Base-by-base conservation (phyloP, 1,140 invertebrate genomes). In the Ceratina japonica region DNA sequence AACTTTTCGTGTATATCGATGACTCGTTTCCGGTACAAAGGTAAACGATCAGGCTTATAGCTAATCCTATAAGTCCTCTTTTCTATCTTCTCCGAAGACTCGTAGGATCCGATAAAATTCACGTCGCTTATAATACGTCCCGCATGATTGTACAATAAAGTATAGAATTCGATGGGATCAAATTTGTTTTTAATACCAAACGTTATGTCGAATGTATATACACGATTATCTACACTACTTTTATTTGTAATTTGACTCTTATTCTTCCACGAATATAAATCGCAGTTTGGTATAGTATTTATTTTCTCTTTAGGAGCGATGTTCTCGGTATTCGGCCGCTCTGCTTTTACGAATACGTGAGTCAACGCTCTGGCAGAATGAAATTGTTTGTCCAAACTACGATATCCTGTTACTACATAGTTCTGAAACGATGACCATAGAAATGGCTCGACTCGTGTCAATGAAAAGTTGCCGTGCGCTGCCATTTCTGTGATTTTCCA, bases 401-500 rank as follows among this genome's bases (percentile, higher is more conserved):
- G 92, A 85, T 91, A 94, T 75, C 94, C 94, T 63, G 93, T 93
- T 58, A 91, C 88, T 15, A 84, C 51, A 80, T 94, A 94, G 61
- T 89, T 83, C 49, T 82, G 80, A 83, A 93, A 94, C 20, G 85
- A 74, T 4, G 80, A 81, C 59, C 82, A 75, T 56, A 88, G 63
- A 89, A 95, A 95, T 5, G 90, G 88, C 79, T 92, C 79, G 44
- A 94, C 87, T 56, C 86, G 79, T 3, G 64, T 89, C 27, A 95
- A 85, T 78, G 94, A 76, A 64, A 95, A 91, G 81, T 93, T 89
- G 73, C 92, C 91, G 85, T 92, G 82, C 7, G 91, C 93, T 77
- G 94, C 94, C 94, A 94, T 94, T 87, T 94, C 93, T 81, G 93
- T 92, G 49, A 94, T 88, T 90, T 95, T 93, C 95, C 95, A 95